Evolutionary conservation across 2,888 invertebrate genomes (phyloP).

Genomic region (Callyntrura sp.): DNA sequence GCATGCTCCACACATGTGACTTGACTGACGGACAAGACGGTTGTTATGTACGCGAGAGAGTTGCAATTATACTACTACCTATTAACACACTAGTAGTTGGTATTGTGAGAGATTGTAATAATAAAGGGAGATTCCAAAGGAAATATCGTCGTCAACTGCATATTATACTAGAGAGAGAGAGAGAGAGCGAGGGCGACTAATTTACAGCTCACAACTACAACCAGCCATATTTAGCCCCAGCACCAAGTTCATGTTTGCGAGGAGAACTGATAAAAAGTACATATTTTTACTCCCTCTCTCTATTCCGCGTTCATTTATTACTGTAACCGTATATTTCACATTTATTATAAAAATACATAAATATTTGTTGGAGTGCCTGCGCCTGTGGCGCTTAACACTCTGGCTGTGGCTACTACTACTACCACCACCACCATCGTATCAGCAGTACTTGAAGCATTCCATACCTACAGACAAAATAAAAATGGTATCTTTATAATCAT

Average conservation of each 20-base stretch:
- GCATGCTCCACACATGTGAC: conserved; percentile 19
- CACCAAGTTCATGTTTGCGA: too few species aligned
- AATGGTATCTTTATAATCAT: too few species aligned
- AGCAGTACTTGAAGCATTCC: too few species aligned
- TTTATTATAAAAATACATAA: conserved; percentile 14
- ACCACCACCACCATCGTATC: too few species aligned
- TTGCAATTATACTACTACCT: neutral
- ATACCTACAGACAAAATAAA: too few species aligned
- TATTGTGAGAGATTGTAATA: neutral
- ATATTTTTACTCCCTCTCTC: neutral
- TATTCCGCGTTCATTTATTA: conserved; percentile 1
- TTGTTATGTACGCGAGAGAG: neutral
- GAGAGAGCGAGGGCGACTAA: too few species aligned
- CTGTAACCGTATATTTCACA: neutral
- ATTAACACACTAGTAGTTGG: neutral
- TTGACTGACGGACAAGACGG: neutral
- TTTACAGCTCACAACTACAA: too few species aligned
- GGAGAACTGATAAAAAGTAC: neutral
- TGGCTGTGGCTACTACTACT: too few species aligned
- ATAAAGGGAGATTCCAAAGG: conserved; percentile 28
- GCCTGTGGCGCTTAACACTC: neutral
- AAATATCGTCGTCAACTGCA: neutral
- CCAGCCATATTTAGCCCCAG: too few species aligned
- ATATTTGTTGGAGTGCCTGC: conserved; percentile 7
- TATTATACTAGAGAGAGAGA: too few species aligned